Conservation (phyloP, 2,888 invertebrate species). For the Ophioninae sp. region DNA sequence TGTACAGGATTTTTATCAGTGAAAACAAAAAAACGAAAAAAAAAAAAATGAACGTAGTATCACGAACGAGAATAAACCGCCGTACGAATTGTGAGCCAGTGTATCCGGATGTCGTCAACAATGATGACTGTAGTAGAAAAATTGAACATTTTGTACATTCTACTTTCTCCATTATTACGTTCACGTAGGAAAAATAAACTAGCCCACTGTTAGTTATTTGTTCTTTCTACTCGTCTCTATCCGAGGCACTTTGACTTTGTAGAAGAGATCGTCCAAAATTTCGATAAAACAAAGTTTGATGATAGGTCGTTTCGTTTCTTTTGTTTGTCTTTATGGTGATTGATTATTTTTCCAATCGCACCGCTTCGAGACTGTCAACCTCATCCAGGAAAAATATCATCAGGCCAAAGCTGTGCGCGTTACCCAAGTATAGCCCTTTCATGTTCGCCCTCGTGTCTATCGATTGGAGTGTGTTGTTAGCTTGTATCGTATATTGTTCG, state of each 20-base stretch:
- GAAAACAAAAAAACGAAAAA: not conserved
- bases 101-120: not conserved
- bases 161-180: slow-evolving; percentile 24
- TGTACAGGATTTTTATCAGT: not conserved
- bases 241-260: slow-evolving; percentile 46
- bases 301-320: slow-evolving; percentile 23
- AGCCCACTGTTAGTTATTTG: not conserved
- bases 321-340: not conserved
- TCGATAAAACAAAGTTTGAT: not conserved
- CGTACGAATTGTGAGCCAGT: not conserved
- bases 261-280: slow-evolving; percentile 10
- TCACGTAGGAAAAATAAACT: slow-evolving; percentile 20
- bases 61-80: not conserved
- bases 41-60: not conserved
- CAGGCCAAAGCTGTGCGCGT: slow-evolving; percentile 52
- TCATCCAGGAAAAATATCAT: slow-evolving; percentile 66
- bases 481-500: slow-evolving; percentile 44
- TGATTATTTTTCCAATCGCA: slow-evolving; percentile 49
- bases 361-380: slow-evolving; percentile 66
- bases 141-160: slow-evolving; percentile 59
- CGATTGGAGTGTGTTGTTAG: slow-evolving; percentile 45
- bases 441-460: slow-evolving; percentile 14
- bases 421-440: slow-evolving; percentile 25
- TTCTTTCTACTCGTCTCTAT: slow-evolving; percentile 14
- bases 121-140: slow-evolving; percentile 62